Conservation (phyloP, 23 tunicate genomes). For the Ciona savignyi region DNA sequence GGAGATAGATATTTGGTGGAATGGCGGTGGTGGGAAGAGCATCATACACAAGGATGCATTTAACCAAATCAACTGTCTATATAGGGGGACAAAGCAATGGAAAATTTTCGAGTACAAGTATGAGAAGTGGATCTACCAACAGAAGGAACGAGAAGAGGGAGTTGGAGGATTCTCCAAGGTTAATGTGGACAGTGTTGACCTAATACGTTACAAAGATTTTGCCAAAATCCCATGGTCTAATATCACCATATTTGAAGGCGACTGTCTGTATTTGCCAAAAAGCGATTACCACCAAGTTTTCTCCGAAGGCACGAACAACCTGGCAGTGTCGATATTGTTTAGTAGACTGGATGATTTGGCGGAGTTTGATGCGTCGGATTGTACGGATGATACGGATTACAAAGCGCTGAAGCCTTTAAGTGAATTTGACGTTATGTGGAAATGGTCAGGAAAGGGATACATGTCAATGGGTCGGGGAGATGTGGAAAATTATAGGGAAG, state of each 20-base stretch:
- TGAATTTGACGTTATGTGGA: slow-evolving; percentile 57
- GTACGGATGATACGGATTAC: slow-evolving; percentile 43
- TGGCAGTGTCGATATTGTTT: slow-evolving; percentile 39
- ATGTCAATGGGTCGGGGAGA: slow-evolving; percentile 79
- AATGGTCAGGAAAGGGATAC: slow-evolving; percentile 54
- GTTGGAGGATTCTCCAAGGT: slow-evolving; percentile 72
- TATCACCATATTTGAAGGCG: slow-evolving; percentile 40
- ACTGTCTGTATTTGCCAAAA: slow-evolving; percentile 39
- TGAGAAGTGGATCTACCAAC: slow-evolving; percentile 68
- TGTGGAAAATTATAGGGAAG: slow-evolving; percentile 5
- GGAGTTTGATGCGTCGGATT: slow-evolving; percentile 26
- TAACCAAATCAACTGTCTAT: slow-evolving; percentile 68
- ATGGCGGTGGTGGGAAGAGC: slow-evolving; percentile 28
- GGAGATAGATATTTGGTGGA: slow-evolving; percentile 54
- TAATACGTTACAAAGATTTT: slow-evolving; percentile 8
- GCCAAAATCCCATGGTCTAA: slow-evolving; percentile 36
- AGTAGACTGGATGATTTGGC: slow-evolving; percentile 25
- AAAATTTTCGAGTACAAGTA: slow-evolving; percentile 73
- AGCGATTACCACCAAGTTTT: slow-evolving; percentile 49
- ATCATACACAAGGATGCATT: slow-evolving; percentile 67
- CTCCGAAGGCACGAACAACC: slow-evolving; percentile 19
- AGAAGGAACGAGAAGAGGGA: slow-evolving; percentile 37
- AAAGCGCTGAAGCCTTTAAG: slow-evolving; percentile 26
- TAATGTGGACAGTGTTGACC: slow-evolving; percentile 16
- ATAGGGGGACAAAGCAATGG: slow-evolving; percentile 63